phyloP scores from a whole-genome alignment of 2,888 invertebrate genomes.

The Trichopoda pennipes region DNA sequence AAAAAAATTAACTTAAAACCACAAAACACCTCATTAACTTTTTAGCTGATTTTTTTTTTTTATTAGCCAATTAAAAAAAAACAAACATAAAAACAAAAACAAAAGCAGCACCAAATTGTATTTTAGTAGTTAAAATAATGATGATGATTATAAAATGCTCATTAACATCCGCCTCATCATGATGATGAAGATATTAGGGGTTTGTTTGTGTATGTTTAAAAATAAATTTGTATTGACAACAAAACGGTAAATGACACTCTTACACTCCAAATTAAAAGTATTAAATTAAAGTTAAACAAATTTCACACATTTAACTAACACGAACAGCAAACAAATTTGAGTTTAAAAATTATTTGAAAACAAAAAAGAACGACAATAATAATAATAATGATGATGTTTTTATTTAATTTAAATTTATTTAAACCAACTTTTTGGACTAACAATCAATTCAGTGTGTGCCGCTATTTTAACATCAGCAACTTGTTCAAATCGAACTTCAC shows the following conservation, averaged over 20 bases:
- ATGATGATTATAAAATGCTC: constrained; percentile 8
- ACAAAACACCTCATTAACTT: constrained; percentile 58
- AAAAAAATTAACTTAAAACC: constrained; percentile 42
- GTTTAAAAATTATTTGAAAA: constrained; percentile 11
- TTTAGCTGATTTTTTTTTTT: constrained; percentile 56
- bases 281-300: constrained; percentile 23
- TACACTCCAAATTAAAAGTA: constrained; percentile 3
- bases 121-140: neutral
- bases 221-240: constrained; percentile 2
- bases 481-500: constrained; percentile 65
- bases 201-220: constrained; percentile 10
- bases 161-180: neutral
- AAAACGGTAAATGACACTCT: constrained; percentile 16
- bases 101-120: constrained; percentile 6
- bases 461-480: constrained; percentile 56
- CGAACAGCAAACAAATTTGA: constrained; percentile 23
- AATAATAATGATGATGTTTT: constrained; percentile 35
- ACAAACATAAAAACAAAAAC: constrained; percentile 12
- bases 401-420: constrained; percentile 38
- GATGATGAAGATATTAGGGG: constrained; percentile 10
- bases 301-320: constrained; percentile 24
- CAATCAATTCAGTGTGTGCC: constrained; percentile 45
- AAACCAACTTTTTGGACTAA: constrained; percentile 47
- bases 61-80: constrained; percentile 61
- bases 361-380: constrained; percentile 21